phyloP scores from a whole-genome alignment of 2,888 invertebrate genomes.

The Scaptomyza parva region DNA sequence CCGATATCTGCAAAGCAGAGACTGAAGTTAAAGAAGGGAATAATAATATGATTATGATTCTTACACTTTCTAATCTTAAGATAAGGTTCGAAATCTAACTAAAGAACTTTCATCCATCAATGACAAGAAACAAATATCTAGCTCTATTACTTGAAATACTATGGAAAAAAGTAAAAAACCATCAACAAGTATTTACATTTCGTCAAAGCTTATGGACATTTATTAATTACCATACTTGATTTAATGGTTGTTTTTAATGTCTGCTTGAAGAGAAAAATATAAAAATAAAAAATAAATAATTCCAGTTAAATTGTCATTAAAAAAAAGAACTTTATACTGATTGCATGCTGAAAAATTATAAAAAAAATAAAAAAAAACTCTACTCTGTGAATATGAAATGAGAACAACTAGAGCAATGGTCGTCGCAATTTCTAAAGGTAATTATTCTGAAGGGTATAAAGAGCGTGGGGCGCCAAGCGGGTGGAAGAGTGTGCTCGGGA shows the following conservation, averaged over 20 bases:
- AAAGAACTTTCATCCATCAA: background rate
- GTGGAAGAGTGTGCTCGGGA: background rate
- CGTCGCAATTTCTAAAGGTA: conserved; percentile 1
- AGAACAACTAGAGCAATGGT: background rate
- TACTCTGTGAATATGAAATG: conserved; percentile 4
- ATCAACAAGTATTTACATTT: background rate
- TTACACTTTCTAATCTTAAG: background rate
- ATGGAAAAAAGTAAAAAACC: background rate
- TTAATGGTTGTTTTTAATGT: too few relatives aligned
- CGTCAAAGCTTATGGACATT: too few relatives aligned
- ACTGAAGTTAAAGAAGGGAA: too few relatives aligned
- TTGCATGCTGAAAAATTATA: background rate
- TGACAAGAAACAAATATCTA: too few relatives aligned
- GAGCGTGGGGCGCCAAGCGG: background rate
- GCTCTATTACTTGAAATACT: too few relatives aligned
- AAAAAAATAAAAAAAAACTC: too few relatives aligned
- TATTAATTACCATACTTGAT: background rate
- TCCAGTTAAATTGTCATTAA: background rate
- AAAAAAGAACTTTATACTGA: background rate
- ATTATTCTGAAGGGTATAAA: background rate
- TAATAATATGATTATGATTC: too few relatives aligned
- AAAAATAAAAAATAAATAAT: background rate
- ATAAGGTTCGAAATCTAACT: background rate
- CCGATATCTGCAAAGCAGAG: too few relatives aligned
- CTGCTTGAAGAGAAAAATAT: background rate